Evolutionary conservation across 2,797 vertebrate genomes (phyloP).

Genomic region (Hylomyscus alleni): DNA sequence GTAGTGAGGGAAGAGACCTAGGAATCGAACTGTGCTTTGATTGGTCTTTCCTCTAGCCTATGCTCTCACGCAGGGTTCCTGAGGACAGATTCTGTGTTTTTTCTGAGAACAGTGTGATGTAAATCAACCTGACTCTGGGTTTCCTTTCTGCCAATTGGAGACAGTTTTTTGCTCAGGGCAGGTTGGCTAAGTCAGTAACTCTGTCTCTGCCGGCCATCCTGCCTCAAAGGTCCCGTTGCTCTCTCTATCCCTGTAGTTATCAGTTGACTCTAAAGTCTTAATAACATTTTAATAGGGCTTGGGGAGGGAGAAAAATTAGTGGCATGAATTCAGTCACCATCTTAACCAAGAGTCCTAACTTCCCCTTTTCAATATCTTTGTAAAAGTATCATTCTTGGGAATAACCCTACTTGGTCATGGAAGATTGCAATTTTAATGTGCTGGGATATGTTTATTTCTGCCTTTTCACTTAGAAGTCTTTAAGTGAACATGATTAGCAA

Average conservation of each 20-base stretch:
- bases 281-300: constrained; percentile 53
- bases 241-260: neutral
- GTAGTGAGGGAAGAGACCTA: constrained; percentile 3
- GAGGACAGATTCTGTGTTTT: constrained; percentile 15
- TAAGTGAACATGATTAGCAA: constrained; percentile 77
- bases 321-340: constrained; percentile 41
- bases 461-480: constrained; percentile 73
- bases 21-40: neutral
- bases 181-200: neutral
- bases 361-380: constrained; percentile 62
- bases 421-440: constrained; percentile 70
- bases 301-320: constrained; percentile 62
- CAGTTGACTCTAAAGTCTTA: constrained; percentile 36
- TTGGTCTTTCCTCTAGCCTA: neutral
- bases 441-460: constrained; percentile 75
- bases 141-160: neutral
- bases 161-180: neutral
- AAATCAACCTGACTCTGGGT: neutral
- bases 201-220: neutral
- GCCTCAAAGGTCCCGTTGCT: neutral
- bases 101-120: constrained; percentile 16
- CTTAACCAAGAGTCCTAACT: constrained; percentile 56
- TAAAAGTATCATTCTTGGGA: constrained; percentile 49
- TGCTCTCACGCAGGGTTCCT: neutral
- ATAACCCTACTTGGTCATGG: constrained; percentile 46